These are phyloP conservation scores for Equus quagga DNA, from an alignment of 2,113 vertebrate species.

Conservation along the genomic window DNA sequence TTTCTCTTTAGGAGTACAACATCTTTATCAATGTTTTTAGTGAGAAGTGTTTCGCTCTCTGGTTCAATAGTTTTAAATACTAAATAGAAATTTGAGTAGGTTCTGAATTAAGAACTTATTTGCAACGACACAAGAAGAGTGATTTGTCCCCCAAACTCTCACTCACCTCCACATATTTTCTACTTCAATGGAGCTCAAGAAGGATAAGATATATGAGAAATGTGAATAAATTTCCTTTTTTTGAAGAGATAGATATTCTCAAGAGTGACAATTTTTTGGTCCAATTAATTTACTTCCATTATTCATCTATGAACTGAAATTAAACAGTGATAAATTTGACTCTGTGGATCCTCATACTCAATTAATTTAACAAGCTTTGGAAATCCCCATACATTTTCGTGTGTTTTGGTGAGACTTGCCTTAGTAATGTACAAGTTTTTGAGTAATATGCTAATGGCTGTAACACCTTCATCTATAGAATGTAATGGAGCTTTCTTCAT, in stretches of 20 bases:
- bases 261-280: not conserved
- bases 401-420: not conserved
- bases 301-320: not conserved
- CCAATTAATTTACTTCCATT: not conserved
- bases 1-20: not conserved
- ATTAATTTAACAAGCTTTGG: not conserved
- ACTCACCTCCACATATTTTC: not conserved
- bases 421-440: not conserved
- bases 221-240: not conserved
- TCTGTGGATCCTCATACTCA: not conserved
- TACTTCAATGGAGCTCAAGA: not conserved
- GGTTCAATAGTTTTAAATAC: not conserved
- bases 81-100: not conserved
- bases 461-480: not conserved
- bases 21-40: not conserved
- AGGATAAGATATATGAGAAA: not conserved
- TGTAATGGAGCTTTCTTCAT: not conserved
- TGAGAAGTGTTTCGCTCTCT: not conserved
- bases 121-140: not conserved
- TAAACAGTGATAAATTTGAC: conserved; percentile 4
- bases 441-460: not conserved
- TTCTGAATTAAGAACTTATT: conserved; percentile 11
- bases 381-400: not conserved
- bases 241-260: not conserved
- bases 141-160: not conserved